Percentiles rank a stretch among this genome's conserved stretches.
These are phyloP conservation scores for Pipistrellus pygmaeus DNA, from an alignment of 2,797 vertebrate genomes.

Conservation along the genomic window DNA sequence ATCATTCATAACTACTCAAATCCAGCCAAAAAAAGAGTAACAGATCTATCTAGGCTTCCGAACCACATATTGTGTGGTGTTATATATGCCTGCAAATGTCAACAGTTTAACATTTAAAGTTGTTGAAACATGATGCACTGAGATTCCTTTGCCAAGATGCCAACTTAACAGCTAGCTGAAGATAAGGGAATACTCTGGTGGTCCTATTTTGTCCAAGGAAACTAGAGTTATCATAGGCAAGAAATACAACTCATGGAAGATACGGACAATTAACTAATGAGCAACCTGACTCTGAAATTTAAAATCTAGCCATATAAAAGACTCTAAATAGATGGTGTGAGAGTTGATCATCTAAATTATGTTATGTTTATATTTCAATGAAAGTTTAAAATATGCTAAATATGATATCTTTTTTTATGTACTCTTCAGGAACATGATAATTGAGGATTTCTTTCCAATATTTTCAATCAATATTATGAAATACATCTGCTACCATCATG, in stretches of 20 bases:
- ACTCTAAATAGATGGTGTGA: conserved; percentile 32
- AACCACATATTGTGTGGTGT: conserved; percentile 45
- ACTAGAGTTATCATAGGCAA: neutral
- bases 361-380: conserved; percentile 62
- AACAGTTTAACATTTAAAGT: conserved; percentile 56
- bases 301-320: neutral
- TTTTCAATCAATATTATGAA: conserved; percentile 84
- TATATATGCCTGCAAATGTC: conserved; percentile 52
- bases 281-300: conserved; percentile 8
- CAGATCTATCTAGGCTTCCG: conserved; percentile 35
- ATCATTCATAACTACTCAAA: conserved; percentile 52
- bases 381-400: conserved; percentile 77
- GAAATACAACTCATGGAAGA: neutral
- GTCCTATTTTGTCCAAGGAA: neutral
- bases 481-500: conserved; percentile 77
- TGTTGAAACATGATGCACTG: conserved; percentile 25
- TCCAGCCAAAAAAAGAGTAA: conserved; percentile 69
- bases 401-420: conserved; percentile 60
- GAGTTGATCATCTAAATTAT: conserved; percentile 48
- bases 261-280: neutral
- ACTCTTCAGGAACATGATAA: conserved; percentile 77
- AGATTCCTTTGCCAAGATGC: conserved; percentile 31
- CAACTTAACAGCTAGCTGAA: conserved; percentile 50
- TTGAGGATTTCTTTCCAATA: conserved; percentile 81
- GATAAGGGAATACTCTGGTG: neutral